These are phyloP conservation scores for Tenualosa thibaudeaui DNA, from an alignment of 2,797 vertebrate species.

Conservation along the genomic window DNA sequence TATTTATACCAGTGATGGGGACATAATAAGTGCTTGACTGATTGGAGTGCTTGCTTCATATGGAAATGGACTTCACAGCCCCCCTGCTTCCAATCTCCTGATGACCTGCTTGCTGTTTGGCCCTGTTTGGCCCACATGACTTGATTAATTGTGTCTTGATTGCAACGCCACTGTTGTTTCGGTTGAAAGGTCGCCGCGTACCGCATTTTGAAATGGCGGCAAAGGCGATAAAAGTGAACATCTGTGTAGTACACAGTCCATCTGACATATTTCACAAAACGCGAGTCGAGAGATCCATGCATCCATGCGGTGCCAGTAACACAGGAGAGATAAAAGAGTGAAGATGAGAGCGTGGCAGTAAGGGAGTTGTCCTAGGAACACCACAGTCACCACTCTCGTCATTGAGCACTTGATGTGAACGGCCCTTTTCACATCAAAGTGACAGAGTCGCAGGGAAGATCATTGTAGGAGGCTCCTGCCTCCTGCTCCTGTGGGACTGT, in stretches of 20 bases:
- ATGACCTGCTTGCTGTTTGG: constrained; percentile 57
- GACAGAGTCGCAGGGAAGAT: background rate
- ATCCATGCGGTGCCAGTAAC: background rate
- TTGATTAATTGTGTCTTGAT: constrained; percentile 59
- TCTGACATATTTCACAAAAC: background rate
- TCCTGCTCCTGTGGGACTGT: background rate
- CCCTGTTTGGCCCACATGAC: constrained; percentile 44
- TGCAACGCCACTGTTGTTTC: constrained; percentile 40
- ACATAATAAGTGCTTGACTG: constrained; percentile 41
- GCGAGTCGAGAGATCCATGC: background rate
- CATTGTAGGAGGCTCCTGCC: background rate
- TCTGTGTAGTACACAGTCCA: background rate
- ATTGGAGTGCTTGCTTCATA: constrained; percentile 56
- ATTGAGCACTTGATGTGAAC: background rate
- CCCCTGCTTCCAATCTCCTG: constrained; percentile 48
- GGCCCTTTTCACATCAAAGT: background rate
- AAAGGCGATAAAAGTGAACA: background rate
- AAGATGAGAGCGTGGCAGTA: background rate
- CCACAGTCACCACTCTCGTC: background rate
- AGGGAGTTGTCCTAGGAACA: background rate
- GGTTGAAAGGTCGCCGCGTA: background rate
- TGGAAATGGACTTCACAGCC: constrained; percentile 58
- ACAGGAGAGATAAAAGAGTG: background rate
- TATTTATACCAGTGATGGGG: background rate
- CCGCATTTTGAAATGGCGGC: background rate